A percentile compares a stretch with the other conserved stretches of the same genome.
Evolutionary conservation across 2,888 invertebrate species (phyloP).

Genomic region (Pseudeuparius sepicola): DNA sequence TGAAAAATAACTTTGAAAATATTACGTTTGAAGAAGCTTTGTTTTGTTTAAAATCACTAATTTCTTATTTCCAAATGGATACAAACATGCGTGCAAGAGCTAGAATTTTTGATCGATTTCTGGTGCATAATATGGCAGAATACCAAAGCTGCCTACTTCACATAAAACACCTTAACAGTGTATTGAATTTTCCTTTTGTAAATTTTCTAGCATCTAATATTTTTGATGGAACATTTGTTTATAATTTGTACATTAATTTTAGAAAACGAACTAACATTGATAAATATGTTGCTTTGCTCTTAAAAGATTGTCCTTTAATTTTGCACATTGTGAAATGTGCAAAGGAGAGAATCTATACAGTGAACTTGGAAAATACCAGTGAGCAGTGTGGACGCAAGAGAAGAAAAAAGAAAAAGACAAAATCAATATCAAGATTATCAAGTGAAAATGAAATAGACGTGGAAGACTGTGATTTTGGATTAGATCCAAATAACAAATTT

Average conservation of each 20-base stretch:
- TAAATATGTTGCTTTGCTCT: conserved; percentile 24
- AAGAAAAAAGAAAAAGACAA: conserved; percentile 17
- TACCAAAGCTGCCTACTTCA: conserved; percentile 55
- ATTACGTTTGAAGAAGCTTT: conserved; percentile 50
- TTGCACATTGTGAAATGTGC: conserved; percentile 10
- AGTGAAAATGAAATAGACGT: conserved; percentile 14
- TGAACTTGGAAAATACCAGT: too few species aligned
- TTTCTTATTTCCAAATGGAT: conserved; percentile 50
- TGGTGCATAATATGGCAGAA: conserved; percentile 54
- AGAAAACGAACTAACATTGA: conserved; percentile 33
- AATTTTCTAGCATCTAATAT: conserved; percentile 49
- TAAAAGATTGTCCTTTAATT: conserved; percentile 21
- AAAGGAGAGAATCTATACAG: conserved; percentile 5
- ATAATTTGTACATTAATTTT: conserved; percentile 58
- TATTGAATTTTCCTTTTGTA: conserved; percentile 51
- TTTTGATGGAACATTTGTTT: conserved; percentile 67
- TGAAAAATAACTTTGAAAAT: conserved; percentile 41
- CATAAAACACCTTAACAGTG: conserved; percentile 51
- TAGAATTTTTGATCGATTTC: conserved; percentile 45
- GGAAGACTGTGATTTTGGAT: conserved; percentile 21
- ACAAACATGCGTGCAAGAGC: conserved; percentile 42
- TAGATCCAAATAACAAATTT: conserved; percentile 32
- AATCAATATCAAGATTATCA: conserved; percentile 15
- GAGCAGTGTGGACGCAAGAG: too few species aligned
- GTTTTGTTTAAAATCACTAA: conserved; percentile 46